Base-by-base conservation (phyloP, 2,888 invertebrate species). In the Philereme vetulata region DNA sequence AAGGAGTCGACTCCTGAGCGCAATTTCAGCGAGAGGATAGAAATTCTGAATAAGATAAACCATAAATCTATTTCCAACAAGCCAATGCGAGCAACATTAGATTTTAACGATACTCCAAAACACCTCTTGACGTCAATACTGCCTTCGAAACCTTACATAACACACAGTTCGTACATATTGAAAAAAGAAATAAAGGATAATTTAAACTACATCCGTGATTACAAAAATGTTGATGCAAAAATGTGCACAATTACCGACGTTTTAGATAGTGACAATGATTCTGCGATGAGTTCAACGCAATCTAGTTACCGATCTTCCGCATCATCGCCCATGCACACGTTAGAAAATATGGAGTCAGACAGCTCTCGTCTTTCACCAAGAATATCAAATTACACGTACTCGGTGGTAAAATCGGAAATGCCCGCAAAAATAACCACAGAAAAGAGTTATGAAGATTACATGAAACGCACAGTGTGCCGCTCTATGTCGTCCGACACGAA, bases 181-280 rank as follows among this genome's bases (percentile, higher is more conserved):
- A 86, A 81, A 64, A 85, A 85, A 65, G 83, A 84, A 51, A 80
- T 79, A 57, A 90, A 85, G 70, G 82, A 81, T 56, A 74, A 78
- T 60, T 70, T 85, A 47, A 85, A 79, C 69, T 80, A 84, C 67
- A 69, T 72, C 56, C 80, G 84, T 49, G 87, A 90, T 65, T 90
- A 82, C 60, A 90, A 88, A 76, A 90, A 90, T 65, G 75, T 90
- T 44, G 92, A 91, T 74, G 84, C 90, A 48, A 91, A 90, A 80
- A 84, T 90, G 67, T 90, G 90, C 59, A 91, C 92, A 10, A 78
- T 86, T 40, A 90, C 90, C 42, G 93, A 84, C 76, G 88, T 91
- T 73, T 94, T 95, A 69, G 96, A 96, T 71, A 96, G 96, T 74
- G 97, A 97, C 81, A 97, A 96, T 75, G 97, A 97, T 84, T 97